Evolutionary conservation across 2,888 invertebrate species (phyloP), one percentile per base, ranked within the genome.

Genomic region (Coecobrya sp.): DNA sequence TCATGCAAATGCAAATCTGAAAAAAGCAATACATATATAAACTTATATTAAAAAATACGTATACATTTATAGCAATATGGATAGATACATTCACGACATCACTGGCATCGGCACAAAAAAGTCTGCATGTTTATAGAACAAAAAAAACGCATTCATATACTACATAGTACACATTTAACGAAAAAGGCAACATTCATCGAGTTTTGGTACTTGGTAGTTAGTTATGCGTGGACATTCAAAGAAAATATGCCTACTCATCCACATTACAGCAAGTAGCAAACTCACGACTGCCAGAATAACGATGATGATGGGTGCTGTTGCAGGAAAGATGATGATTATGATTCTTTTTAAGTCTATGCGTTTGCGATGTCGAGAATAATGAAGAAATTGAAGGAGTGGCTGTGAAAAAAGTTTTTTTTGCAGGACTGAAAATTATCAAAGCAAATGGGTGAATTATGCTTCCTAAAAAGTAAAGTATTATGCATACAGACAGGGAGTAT

Each of bases 221-320:
- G 79, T 79, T 86, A 86, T 86, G 86, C 73, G 55, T 86, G 59
- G 55, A 73, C 55, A 73, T 81, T 82, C 52, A 68, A 68, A 73
- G 65, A 89, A 89, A 89, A 89, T 89, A 65, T 89, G 89, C 59
- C 82, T 62, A 89, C 79, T 89, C 89, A 89, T 89, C 62, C 73
- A 70, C 42, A 89, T 62, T 36, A 76, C 62, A 65, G 52, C 79
- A 76, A 73, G 89, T 70, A 84, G 84, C 73, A 55, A 84, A 81
- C 27, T 86, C 70, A 68, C 86, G 82, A 82, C 42, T 59, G 25
- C 36, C 13, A 59, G n/a, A 55, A 59, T 27, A n/a, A 81, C 1
- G 36, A 52, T n/a, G 79, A 79, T 27, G 79, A 79, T 8, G 27
- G 2, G 68, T 68, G 68, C 68, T 55, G 86, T 86, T 86, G 73